Base-by-base conservation (phyloP, 2,888 invertebrate species). In the Piscicola geometra region DNA sequence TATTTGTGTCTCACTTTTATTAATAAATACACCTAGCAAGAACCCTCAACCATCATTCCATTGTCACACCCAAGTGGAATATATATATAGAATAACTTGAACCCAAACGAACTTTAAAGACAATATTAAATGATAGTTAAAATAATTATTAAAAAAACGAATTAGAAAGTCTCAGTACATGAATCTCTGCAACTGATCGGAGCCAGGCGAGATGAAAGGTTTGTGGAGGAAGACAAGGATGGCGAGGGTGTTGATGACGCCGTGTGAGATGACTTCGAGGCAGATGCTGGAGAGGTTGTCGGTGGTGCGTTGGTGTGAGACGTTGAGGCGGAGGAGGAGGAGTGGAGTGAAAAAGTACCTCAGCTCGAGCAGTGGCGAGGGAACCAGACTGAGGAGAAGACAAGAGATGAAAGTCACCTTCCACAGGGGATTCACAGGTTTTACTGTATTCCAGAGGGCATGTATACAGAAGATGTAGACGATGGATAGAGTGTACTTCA, bases 311-410 rank as follows among this genome's bases (percentile, higher is more conserved):
- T 87, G 86, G 2, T 88, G 86, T 76, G 86, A 85, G 71, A 89
- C 86, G 78, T 92, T 89, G 15, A 85, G 78, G 75, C 96, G 89
- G 78, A 92, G 89, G 73, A 98, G 86, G 36, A 95, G 86, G 83
- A 90, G 98, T 0, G 98, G 96, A 50, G 95, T 86, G 56, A 99
- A 89, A 85, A 95, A 99, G 84, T 99, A 99, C n/a, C 99, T 89
- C 50, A 95, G 88, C 85, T 99, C 99, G 1, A 99, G 86, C 80
- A 99, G 87, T 81, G 90, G 89, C 82, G 98, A 96, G 12, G 95
- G 91, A 0, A 91, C 88, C 18, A 94, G 84, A 25, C 90, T 89
- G 1, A 90, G 78, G 70, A 88, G 82, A 3, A 90, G 82, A 76
- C 91, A 89, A 0, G 90, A 76, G 36, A 89, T 83, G 83, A 90